Evolutionary conservation across 2,113 vertebrate species (phyloP).

Genomic region (Semnornis frantzii): DNA sequence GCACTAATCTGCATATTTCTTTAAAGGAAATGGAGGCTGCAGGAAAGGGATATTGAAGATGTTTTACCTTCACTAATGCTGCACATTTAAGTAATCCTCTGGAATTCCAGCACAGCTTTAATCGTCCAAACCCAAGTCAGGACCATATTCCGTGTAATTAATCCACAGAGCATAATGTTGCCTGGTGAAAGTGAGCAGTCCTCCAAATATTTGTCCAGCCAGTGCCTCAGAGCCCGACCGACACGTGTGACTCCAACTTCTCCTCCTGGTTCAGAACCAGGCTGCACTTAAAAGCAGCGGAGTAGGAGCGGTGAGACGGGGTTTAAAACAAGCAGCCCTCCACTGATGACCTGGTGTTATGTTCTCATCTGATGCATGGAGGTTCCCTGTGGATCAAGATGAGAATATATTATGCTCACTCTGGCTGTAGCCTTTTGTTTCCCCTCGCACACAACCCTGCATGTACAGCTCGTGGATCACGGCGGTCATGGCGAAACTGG

Average conservation of each 20-base stretch:
- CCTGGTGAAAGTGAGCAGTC: constrained; percentile 11
- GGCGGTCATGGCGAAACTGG: background rate
- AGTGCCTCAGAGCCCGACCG: background rate
- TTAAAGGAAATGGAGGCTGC: constrained; percentile 55
- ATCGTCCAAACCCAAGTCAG: constrained; percentile 43
- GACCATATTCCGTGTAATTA: constrained; percentile 45
- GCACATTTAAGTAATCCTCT: constrained; percentile 63
- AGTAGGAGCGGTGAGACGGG: background rate
- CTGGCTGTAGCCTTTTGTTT: constrained; percentile 15
- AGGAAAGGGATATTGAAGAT: constrained; percentile 46
- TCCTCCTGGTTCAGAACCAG: background rate
- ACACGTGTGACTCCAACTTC: constrained; percentile 1
- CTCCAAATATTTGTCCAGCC: constrained; percentile 43
- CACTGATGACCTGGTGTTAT: background rate
- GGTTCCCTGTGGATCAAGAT: constrained; percentile 40
- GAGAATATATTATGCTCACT: constrained; percentile 24
- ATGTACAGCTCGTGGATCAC: background rate
- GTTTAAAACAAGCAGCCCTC: background rate
- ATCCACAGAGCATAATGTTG: constrained; percentile 54
- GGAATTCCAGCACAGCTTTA: constrained; percentile 62
- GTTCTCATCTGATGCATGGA: constrained; percentile 4
- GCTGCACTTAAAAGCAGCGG: background rate
- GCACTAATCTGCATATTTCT: constrained; percentile 59
- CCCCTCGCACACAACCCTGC: background rate
- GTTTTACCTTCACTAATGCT: constrained; percentile 62